A percentile compares a stretch with the other conserved stretches of the same genome.
Evolutionary conservation across 1,140 invertebrate genomes (phyloP).

Genomic region (Papilio dardanus): DNA sequence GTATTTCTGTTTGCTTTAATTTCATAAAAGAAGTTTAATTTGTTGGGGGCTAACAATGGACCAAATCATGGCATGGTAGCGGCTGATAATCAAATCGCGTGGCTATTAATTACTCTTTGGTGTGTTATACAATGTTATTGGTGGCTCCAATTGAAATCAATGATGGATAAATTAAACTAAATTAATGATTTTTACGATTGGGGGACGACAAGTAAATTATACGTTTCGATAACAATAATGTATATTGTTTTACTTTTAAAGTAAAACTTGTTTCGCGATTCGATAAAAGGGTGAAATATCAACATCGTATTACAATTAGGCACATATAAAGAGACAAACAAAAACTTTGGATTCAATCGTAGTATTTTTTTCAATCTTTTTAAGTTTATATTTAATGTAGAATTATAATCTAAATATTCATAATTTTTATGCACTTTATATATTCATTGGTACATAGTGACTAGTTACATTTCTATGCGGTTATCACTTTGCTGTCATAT

Average conservation of each 20-base stretch:
- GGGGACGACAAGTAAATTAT: background rate
- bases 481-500: background rate
- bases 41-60: constrained; percentile 14
- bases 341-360: background rate
- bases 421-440: background rate
- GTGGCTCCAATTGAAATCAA: constrained; percentile 1
- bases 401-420: background rate
- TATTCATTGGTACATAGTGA: background rate
- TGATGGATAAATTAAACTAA: background rate
- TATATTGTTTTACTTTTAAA: background rate
- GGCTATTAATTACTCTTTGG: background rate
- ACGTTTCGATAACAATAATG: background rate
- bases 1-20: background rate
- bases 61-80: background rate
- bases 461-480: background rate
- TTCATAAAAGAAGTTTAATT: background rate
- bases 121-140: background rate
- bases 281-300: background rate
- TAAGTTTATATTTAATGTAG: too few species aligned
- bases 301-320: background rate
- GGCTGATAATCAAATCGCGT: background rate
- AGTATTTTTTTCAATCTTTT: too few species aligned
- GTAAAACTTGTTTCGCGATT: background rate
- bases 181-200: background rate
- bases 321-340: background rate